phyloP scores from a whole-genome alignment of 92 coral and sea anemone species.

The Phenganax stokvisi region DNA sequence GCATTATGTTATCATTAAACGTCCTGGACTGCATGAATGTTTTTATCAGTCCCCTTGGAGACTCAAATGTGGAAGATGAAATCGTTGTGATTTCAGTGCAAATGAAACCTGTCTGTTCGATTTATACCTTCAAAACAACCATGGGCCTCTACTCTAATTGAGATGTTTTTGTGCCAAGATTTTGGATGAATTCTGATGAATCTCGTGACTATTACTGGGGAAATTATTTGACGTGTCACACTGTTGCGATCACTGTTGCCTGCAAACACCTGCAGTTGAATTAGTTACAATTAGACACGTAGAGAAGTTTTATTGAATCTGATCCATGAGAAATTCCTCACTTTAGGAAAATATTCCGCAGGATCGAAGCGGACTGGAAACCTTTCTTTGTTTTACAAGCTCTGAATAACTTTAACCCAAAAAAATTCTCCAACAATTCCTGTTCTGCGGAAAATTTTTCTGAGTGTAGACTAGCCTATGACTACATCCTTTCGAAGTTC shows the following conservation, averaged over 20 bases:
- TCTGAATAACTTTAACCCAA: no score
- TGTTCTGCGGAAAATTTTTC: no score
- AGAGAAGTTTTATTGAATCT: background rate
- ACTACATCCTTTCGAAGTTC: no score
- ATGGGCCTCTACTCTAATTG: slow-evolving; percentile 26
- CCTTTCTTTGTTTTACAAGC: no score
- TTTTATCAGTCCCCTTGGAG: background rate
- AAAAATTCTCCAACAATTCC: no score
- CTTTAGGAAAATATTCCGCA: background rate
- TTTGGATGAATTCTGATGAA: slow-evolving; percentile 29
- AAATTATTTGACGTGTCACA: slow-evolving; percentile 1
- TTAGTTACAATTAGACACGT: background rate
- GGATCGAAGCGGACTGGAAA: no score
- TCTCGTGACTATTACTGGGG: slow-evolving; percentile 31
- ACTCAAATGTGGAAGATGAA: background rate
- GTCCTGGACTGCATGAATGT: background rate
- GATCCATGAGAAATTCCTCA: background rate
- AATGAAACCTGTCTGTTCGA: background rate
- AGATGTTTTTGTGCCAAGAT: slow-evolving; percentile 19
- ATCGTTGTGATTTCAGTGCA: background rate
- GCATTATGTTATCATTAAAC: no score
- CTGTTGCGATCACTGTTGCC: slow-evolving; percentile 9
- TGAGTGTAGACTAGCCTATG: no score
- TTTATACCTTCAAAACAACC: slow-evolving; percentile 35
- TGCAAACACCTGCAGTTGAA: slow-evolving; percentile 12